Conservation (phyloP, 1,140 invertebrate species). For the Drosophila nasuta region DNA sequence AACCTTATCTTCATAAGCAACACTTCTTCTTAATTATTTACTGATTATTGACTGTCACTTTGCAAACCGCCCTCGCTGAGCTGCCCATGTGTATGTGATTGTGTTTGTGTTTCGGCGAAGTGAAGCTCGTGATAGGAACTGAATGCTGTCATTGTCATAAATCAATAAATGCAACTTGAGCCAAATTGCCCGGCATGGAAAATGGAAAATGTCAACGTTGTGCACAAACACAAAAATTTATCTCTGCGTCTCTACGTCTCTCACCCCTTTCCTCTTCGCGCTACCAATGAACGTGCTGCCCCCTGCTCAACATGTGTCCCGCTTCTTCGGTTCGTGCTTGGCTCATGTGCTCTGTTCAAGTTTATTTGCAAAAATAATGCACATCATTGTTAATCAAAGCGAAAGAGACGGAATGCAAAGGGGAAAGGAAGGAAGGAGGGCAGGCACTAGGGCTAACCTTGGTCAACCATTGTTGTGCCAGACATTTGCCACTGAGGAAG, state of each 20-base stretch:
- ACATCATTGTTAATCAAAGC: slow-evolving; percentile 79
- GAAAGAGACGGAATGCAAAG: slow-evolving; percentile 7
- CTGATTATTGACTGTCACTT: neutral
- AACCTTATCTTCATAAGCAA: too few species aligned
- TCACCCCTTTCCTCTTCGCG: neutral
- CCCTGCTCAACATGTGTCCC: neutral
- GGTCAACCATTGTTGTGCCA: slow-evolving; percentile 68
- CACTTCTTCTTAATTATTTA: neutral
- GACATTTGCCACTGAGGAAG: slow-evolving; percentile 60
- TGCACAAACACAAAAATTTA: slow-evolving; percentile 42
- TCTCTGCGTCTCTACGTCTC: slow-evolving; percentile 9
- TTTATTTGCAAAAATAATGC: slow-evolving; percentile 82
- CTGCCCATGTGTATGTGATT: neutral
- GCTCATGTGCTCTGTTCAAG: slow-evolving; percentile 34
- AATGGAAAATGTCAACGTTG: slow-evolving; percentile 65
- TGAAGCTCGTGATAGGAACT: slow-evolving; percentile 61
- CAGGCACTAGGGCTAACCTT: slow-evolving; percentile 44
- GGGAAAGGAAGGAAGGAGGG: neutral
- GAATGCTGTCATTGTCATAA: slow-evolving; percentile 57
- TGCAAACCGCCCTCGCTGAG: neutral
- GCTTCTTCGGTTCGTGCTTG: neutral
- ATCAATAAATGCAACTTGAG: slow-evolving; percentile 79
- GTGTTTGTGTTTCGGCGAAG: slow-evolving; percentile 5
- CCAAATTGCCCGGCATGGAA: slow-evolving; percentile 48
- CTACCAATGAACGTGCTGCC: neutral